phyloP scores from a whole-genome alignment of 23 tunicate species.

The Corella eumyota region DNA sequence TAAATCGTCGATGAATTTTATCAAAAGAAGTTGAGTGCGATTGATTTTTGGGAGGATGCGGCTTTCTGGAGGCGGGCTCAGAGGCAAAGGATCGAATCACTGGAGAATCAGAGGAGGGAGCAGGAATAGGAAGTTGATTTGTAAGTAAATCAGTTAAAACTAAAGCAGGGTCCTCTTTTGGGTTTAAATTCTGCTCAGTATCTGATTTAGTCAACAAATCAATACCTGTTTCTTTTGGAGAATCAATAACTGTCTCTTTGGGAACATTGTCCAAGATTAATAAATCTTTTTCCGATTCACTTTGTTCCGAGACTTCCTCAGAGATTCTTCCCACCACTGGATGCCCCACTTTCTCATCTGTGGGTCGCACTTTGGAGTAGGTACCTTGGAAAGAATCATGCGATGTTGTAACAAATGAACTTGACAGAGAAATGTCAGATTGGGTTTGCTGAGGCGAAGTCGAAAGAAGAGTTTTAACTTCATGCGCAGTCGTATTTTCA shows the following conservation, averaged over 20 bases:
- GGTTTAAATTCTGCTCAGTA: conserved; percentile 20
- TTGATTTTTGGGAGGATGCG: conserved; percentile 43
- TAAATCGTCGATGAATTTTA: conserved; percentile 21
- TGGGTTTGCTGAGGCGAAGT: conserved; percentile 36
- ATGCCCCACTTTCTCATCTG: no score
- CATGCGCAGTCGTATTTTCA: conserved; percentile 8
- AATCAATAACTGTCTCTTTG: not conserved
- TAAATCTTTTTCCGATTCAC: no score
- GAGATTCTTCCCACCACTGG: no score
- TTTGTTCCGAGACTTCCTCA: no score
- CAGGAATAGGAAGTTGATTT: conserved; percentile 27
- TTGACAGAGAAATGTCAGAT: conserved; percentile 24
- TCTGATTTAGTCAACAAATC: not conserved
- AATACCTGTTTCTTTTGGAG: not conserved
- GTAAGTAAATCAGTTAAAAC: conserved; percentile 8
- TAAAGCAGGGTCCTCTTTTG: conserved; percentile 31
- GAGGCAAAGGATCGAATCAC: conserved; percentile 61
- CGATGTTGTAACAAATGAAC: conserved; percentile 6
- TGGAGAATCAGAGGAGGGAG: conserved; percentile 63
- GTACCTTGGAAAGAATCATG: no score
- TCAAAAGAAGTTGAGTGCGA: conserved; percentile 28
- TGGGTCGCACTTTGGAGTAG: no score
- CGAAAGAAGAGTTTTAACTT: conserved; percentile 7
- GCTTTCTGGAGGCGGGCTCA: conserved; percentile 12
- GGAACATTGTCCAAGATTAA: not conserved